Evolutionary conservation across 2,113 vertebrate species (phyloP).

Genomic region (Antechinus stuartii): DNA sequence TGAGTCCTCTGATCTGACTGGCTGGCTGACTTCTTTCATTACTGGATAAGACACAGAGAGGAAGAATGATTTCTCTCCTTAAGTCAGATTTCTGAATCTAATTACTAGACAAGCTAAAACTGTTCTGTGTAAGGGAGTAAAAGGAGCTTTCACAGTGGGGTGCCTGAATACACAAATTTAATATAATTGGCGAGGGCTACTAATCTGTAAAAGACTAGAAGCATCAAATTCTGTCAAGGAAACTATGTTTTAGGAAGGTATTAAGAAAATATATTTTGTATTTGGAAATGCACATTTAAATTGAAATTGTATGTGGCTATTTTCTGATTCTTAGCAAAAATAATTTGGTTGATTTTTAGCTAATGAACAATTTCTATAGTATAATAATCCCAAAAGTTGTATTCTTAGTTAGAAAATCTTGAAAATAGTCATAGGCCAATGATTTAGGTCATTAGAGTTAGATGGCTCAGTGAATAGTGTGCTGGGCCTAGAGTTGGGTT

Average conservation of each 20-base stretch:
- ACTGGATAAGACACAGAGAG: constrained; percentile 57
- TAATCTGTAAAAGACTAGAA: background rate
- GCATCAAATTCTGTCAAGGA: background rate
- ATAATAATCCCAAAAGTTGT: background rate
- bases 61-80: constrained; percentile 49
- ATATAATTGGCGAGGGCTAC: background rate
- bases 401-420: background rate
- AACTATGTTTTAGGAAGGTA: constrained; percentile 32
- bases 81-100: constrained; percentile 54
- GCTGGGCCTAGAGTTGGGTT: background rate
- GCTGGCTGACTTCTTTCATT: constrained; percentile 74
- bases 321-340: background rate
- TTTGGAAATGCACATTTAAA: background rate
- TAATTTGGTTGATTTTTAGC: background rate
- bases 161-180: background rate
- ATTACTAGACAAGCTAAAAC: constrained; percentile 53
- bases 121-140: background rate
- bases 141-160: background rate
- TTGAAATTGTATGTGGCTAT: background rate
- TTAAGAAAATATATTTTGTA: background rate
- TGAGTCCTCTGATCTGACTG: constrained; percentile 63
- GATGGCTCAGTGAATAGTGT: background rate
- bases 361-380: background rate
- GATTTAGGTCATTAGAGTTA: background rate
- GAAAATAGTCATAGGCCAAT: background rate